phyloP scores from a whole-genome alignment of 2,797 vertebrate species.

The Sebastes paucispinis region DNA sequence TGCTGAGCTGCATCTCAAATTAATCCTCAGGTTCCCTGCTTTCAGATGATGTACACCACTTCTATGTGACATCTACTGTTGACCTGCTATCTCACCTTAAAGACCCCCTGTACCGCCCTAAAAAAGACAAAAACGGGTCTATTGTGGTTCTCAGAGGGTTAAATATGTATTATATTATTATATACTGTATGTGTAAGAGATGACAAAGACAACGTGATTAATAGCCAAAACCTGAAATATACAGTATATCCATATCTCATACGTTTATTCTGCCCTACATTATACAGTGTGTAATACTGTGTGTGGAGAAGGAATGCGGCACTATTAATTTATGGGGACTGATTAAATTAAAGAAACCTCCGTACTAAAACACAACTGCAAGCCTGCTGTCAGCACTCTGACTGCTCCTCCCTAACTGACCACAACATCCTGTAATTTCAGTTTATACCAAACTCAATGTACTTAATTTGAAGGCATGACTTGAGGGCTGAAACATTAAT shows the following conservation, averaged over 20 bases:
- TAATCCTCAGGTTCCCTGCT: too few species aligned
- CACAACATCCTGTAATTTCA: neutral
- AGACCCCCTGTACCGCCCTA: too few species aligned
- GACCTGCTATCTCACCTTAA: accelerated
- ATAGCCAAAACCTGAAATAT: neutral
- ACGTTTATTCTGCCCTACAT: neutral
- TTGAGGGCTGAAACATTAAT: conserved; percentile 20
- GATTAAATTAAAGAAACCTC: neutral
- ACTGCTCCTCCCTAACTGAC: neutral
- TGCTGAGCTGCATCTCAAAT: too few species aligned
- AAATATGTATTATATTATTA: neutral
- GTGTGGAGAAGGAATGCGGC: neutral
- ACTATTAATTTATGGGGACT: neutral
- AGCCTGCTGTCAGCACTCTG: neutral
- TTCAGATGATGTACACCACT: too few species aligned
- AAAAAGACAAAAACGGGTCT: too few species aligned
- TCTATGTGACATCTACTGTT: too few species aligned
- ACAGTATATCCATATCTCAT: neutral
- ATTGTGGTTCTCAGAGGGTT: too few species aligned
- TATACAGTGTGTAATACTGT: neutral
- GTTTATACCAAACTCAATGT: neutral
- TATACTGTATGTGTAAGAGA: neutral
- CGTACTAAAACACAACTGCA: neutral
- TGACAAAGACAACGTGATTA: neutral
- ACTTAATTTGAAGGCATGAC: conserved; percentile 7